A percentile compares a stretch with the other conserved stretches of the same genome.
Conservation (phyloP, 2,797 vertebrate genomes). For the Ctenosaura bakeri region DNA sequence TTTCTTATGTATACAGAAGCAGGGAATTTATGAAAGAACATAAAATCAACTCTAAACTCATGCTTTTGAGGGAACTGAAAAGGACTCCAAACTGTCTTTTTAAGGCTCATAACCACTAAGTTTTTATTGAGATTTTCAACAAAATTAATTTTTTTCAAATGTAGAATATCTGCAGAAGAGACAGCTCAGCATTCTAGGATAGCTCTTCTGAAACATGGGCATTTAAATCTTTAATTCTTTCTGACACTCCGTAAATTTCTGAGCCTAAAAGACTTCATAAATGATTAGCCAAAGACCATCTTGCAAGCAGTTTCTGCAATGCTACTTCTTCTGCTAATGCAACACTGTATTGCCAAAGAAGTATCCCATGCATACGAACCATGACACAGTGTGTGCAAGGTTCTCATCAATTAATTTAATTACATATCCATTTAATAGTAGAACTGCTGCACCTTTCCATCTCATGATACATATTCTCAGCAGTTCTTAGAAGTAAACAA, state of each 20-base stretch:
- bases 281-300: neutral
- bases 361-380: too few species aligned
- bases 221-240: too few species aligned
- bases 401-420: neutral
- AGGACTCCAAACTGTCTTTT: too few species aligned
- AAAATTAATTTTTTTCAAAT: too few species aligned
- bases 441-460: neutral
- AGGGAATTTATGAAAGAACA: neutral
- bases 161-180: too few species aligned
- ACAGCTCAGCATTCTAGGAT: too few species aligned
- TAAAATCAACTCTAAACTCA: neutral
- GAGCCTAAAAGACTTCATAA: neutral
- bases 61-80: too few species aligned
- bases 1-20: neutral
- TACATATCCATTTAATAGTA: constrained; percentile 2
- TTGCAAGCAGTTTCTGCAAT: neutral
- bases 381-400: neutral
- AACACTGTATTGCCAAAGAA: neutral
- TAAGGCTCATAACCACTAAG: too few species aligned
- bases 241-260: too few species aligned
- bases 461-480: constrained; percentile 17
- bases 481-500: neutral
- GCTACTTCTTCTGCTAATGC: neutral
- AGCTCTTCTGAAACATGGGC: too few species aligned
- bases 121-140: too few species aligned